phyloP scores from a whole-genome alignment of 2,113 vertebrate genomes.

The Xiphorhynchus elegans region DNA sequence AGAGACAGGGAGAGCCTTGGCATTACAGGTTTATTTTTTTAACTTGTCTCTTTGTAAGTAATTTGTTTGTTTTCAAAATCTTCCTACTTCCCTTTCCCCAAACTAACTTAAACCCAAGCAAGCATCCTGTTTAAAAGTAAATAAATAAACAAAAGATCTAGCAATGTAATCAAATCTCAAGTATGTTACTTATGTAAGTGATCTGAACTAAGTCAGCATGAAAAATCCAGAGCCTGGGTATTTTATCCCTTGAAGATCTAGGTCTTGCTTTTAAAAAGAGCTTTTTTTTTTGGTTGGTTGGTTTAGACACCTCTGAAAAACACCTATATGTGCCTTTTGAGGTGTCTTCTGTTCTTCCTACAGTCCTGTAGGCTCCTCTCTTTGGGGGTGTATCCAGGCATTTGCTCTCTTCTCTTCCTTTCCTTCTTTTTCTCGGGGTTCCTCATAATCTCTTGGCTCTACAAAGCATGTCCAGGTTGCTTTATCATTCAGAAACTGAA shows the following conservation, averaged over 20 bases:
- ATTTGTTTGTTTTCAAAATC: conserved; percentile 51
- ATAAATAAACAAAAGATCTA: conserved; percentile 62
- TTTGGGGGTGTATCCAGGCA: background rate
- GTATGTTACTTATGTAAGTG: conserved; percentile 39
- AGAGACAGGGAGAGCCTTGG: background rate
- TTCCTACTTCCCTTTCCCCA: conserved; percentile 42
- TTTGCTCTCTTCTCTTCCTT: background rate
- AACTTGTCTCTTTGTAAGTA: background rate
- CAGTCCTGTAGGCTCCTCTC: background rate
- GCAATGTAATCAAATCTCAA: conserved; percentile 67
- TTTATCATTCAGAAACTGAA: background rate
- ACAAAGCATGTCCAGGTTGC: background rate
- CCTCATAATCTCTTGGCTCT: background rate
- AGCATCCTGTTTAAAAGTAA: conserved; percentile 72
- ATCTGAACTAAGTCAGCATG: conserved; percentile 19
- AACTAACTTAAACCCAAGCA: conserved; percentile 50
- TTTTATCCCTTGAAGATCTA: background rate
- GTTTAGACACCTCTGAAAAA: background rate
- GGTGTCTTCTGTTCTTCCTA: background rate
- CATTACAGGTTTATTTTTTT: background rate
- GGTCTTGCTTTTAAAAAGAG: background rate
- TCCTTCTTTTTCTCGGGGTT: background rate
- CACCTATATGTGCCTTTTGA: background rate
- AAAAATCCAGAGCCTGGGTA: background rate
- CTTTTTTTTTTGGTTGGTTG: background rate